phyloP scores from a whole-genome alignment of 2,888 invertebrate species.

The Tridacna crocea region DNA sequence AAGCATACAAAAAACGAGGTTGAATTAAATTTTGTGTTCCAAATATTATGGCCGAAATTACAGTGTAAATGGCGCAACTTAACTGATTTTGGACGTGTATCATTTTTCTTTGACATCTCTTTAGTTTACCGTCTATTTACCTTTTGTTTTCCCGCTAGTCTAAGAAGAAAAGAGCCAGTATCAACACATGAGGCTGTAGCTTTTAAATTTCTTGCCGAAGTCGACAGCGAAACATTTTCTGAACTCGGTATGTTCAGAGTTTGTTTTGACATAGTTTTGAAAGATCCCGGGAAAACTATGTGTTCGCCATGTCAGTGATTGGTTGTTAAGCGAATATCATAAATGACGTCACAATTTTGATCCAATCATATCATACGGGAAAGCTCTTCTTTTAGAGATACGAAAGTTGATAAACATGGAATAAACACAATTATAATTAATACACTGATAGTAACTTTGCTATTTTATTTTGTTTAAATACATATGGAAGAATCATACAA shows the following conservation, averaged over 20 bases:
- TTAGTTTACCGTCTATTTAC: constrained; percentile 1
- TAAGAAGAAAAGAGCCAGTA: constrained; percentile 31
- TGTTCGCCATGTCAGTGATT: not conserved
- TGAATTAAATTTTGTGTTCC: no score
- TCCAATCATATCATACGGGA: no score
- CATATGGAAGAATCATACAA: no score
- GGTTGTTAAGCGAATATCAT: not conserved
- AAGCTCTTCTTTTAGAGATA: no score
- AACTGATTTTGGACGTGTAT: no score
- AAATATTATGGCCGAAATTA: no score
- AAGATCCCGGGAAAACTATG: not conserved
- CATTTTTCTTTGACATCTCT: not conserved
- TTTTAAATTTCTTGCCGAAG: not conserved
- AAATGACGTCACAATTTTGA: not conserved
- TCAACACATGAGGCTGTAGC: constrained; percentile 28
- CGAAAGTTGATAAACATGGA: no score
- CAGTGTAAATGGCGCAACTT: no score
- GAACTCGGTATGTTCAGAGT: not conserved
- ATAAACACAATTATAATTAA: no score
- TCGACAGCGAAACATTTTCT: not conserved
- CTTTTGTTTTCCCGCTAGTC: constrained; percentile 45
- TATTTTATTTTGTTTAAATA: no score
- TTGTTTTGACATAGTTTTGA: constrained; percentile 8
- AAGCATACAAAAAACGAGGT: no score
- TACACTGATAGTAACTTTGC: no score